A percentile compares a stretch with the other conserved stretches of the same genome.
phyloP scores from a whole-genome alignment of 2,113 vertebrate genomes.

The Turdus rufiventris region DNA sequence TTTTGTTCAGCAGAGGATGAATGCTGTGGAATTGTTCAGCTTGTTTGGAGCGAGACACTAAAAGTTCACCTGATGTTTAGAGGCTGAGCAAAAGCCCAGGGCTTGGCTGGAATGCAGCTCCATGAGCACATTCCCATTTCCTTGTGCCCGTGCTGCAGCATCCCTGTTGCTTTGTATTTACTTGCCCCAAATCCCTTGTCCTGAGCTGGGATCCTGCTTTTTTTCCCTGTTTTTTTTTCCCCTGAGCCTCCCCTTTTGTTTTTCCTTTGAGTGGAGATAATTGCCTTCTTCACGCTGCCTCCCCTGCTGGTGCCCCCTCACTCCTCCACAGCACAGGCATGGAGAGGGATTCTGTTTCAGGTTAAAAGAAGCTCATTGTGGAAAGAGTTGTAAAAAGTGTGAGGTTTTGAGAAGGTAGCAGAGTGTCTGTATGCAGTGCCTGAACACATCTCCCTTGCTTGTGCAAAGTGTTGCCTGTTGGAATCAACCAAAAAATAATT shows the following conservation, averaged over 20 bases:
- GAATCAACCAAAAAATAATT: not conserved
- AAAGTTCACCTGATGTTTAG: not conserved
- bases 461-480: not conserved
- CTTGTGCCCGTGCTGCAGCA: not conserved
- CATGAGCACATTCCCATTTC: not conserved
- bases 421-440: not conserved
- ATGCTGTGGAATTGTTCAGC: not conserved
- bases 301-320: not conserved
- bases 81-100: not conserved
- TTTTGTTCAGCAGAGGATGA: slow-evolving; percentile 21
- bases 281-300: not conserved
- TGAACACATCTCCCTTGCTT: not conserved
- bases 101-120: not conserved
- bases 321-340: not conserved
- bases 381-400: not conserved
- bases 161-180: not conserved
- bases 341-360: not conserved
- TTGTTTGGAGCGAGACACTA: not conserved
- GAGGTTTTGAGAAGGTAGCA: not conserved
- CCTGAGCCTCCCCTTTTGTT: not conserved
- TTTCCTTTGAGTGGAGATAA: not conserved
- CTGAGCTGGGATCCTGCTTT: not conserved
- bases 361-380: not conserved
- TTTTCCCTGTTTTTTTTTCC: not conserved
- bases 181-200: not conserved